Percentiles rank a stretch among this genome's conserved stretches.
Conservation (phyloP, 2,113 vertebrate genomes). For the Mesitornis unicolor region DNA sequence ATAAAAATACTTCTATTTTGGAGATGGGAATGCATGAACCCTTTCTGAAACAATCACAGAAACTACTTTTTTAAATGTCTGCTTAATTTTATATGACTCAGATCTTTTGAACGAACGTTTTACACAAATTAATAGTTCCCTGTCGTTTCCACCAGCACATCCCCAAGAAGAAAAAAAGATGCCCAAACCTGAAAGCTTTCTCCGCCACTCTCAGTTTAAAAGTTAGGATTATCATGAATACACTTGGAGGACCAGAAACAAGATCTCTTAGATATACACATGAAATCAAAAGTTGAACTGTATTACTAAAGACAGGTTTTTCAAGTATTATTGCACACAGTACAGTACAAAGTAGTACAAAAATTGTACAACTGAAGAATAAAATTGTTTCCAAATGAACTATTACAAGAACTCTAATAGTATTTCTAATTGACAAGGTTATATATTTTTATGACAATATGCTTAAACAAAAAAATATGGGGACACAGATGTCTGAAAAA, state of each 20-base stretch:
- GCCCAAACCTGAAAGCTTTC: neutral
- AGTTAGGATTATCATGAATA: neutral
- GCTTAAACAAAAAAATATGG: neutral
- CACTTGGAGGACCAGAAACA: neutral
- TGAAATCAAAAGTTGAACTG: neutral
- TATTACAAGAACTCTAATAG: neutral
- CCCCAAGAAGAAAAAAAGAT: neutral
- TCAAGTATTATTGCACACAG: neutral
- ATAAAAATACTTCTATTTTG: neutral
- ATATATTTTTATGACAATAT: neutral
- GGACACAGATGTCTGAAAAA: neutral
- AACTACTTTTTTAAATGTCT: neutral
- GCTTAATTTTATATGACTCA: neutral
- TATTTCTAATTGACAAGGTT: neutral
- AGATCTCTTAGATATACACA: neutral
- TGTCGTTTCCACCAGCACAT: neutral
- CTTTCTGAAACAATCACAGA: neutral
- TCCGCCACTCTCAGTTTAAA: neutral
- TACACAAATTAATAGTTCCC: neutral
- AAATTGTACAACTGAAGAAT: neutral
- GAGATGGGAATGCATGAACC: neutral
- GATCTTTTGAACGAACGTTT: neutral
- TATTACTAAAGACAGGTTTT: neutral
- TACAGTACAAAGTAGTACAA: neutral
- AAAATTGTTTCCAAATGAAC: neutral